Conservation (phyloP, 2,888 invertebrate genomes). For the Cancer borealis region DNA sequence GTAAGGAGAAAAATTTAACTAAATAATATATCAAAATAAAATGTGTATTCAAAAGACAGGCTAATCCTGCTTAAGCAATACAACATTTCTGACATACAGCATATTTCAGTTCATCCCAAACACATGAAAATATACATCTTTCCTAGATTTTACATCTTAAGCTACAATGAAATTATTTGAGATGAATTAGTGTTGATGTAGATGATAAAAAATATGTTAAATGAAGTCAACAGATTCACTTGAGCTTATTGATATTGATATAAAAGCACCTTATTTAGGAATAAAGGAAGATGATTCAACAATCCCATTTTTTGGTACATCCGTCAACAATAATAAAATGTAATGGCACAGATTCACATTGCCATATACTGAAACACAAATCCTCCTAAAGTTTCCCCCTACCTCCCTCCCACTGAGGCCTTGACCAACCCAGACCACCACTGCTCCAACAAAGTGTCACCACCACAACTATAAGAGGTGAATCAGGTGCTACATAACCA, state of each 20-base stretch:
- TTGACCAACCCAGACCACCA: background rate
- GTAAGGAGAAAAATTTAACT: background rate
- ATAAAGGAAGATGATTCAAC: constrained; percentile 43
- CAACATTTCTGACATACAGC: constrained; percentile 23
- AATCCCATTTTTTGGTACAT: constrained; percentile 17
- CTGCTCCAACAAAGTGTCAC: background rate
- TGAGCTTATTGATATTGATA: constrained; percentile 43
- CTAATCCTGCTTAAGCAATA: background rate
- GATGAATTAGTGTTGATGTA: constrained; percentile 28
- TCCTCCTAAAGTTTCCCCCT: background rate
- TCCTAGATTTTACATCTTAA: constrained; percentile 31
- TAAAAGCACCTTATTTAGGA: constrained; percentile 43
- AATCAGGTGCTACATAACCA: background rate
- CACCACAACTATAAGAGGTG: background rate
- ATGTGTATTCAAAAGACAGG: constrained; percentile 7
- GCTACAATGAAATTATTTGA: constrained; percentile 13
- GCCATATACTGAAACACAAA: background rate
- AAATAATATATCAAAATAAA: constrained; percentile 22
- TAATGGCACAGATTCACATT: background rate
- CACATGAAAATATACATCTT: constrained; percentile 43
- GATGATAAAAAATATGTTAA: constrained; percentile 32
- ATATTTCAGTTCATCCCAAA: constrained; percentile 28
- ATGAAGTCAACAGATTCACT: constrained; percentile 30
- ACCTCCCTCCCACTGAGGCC: background rate
- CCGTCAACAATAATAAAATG: background rate